These are phyloP conservation scores for Triplophysa dalaica DNA, from an alignment of 2,113 vertebrate genomes.

Conservation along the genomic window DNA sequence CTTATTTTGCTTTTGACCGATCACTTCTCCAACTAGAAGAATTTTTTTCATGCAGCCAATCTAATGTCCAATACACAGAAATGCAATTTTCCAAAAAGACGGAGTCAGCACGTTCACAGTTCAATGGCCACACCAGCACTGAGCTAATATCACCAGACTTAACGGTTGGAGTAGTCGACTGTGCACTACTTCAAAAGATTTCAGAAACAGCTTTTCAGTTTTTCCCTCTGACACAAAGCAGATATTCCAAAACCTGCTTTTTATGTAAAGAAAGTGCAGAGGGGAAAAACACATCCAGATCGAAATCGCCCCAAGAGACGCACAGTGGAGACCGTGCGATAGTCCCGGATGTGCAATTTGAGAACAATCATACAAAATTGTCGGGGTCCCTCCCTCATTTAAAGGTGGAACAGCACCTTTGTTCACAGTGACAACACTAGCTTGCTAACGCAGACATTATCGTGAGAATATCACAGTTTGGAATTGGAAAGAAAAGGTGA, in stretches of 20 bases:
- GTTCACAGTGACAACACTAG: conserved; percentile 65
- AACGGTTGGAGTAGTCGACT: conserved; percentile 14
- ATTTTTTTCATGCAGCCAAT: conserved; percentile 6
- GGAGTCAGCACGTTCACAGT: conserved; percentile 27
- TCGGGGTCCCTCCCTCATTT: conserved; percentile 56
- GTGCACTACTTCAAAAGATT: conserved; percentile 1
- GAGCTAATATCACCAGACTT: conserved; percentile 19
- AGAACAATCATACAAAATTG: conserved; percentile 71
- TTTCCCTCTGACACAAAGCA: conserved; percentile 52
- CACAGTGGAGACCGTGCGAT: conserved; percentile 61
- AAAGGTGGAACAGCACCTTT: conserved; percentile 56
- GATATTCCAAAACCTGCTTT: conserved; percentile 50
- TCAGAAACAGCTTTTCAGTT: conserved; percentile 41
- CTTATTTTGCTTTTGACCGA: conserved; percentile 38
- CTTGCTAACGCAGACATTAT: conserved; percentile 43
- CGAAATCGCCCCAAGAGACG: conserved; percentile 59
- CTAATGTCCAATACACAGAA: conserved; percentile 39
- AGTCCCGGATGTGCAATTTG: conserved; percentile 65
- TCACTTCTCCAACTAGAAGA: conserved; percentile 34
- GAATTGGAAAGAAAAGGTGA: conserved; percentile 4
- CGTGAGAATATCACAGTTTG: conserved; percentile 12
- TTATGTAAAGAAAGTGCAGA: conserved; percentile 46
- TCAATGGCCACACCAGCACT: conserved; percentile 16
- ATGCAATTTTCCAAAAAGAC: conserved; percentile 35
- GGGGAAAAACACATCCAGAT: conserved; percentile 54